Base-by-base conservation (phyloP, 2,113 vertebrate genomes). In the Columbina picui region DNA sequence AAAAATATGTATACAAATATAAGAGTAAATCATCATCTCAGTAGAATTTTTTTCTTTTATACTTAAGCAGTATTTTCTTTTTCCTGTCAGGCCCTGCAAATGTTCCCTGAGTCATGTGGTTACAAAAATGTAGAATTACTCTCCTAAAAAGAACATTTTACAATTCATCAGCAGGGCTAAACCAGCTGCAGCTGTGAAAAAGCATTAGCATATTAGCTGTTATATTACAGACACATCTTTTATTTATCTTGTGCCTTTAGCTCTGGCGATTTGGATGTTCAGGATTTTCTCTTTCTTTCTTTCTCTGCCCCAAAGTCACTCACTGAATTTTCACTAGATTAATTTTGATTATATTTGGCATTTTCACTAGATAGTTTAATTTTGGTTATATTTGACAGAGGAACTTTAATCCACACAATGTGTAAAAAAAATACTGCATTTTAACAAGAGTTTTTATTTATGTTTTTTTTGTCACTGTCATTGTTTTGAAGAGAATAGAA, bases 211-310 rank as follows among this genome's bases (percentile, higher is more conserved):
- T 91, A 96, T 97, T 92, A 96, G 84, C 71, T 94, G 65, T 61
- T 79, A 45, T 45, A 93, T 92, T 87, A 78, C 20, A 84, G 64
- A 75, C 76, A 96, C 84, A 95, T 65, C 89, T 93, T 85, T 92
- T 94, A 93, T 95, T 97, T 97, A 96, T 92, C 91, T 94, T 64
- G 47, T 60, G 80, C 92, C 67, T 82, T 96, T 76, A 95, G 69
- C 93, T 95, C 65, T 2, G 74, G 81, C 94, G 96, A 81, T 94
- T 89, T 87, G 85, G 65, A 89, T 4, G 1, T 63, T 76, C 34
- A 43, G 22, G 50, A 36, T 92, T 94, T 87, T 49, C 68, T 89
- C 61, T 55, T 82, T 56, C 89, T 73, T 84, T 67, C 89, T 74
- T 84, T 67, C 68, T 29, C n/a, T 71, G 12, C 63, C 71, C 59